Percentiles rank a stretch among this genome's conserved stretches.
phyloP scores from a whole-genome alignment of 1,140 invertebrate species.

The Drosophila sturtevanti region DNA sequence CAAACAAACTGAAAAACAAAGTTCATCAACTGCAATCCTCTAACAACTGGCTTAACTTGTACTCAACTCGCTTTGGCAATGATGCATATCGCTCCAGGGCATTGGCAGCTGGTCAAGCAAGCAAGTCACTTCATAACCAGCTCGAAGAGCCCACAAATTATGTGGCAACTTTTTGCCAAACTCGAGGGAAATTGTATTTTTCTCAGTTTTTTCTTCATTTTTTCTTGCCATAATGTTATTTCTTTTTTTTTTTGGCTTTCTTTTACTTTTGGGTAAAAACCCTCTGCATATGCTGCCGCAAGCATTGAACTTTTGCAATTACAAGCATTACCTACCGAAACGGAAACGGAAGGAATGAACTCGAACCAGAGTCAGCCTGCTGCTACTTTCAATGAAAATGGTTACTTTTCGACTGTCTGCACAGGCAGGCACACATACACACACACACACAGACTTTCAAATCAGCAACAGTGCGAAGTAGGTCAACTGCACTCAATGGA shows the following conservation, averaged over 20 bases:
- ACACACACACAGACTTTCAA: slow-evolving; percentile 22
- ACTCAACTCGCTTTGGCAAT: slow-evolving; percentile 35
- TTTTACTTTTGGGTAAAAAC: background rate
- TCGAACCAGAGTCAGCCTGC: slow-evolving; percentile 17
- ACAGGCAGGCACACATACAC: slow-evolving; percentile 12
- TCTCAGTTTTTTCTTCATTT: background rate
- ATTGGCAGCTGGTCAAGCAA: slow-evolving; percentile 41
- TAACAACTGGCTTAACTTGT: slow-evolving; percentile 24
- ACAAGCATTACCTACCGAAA: slow-evolving; percentile 63
- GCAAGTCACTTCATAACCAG: slow-evolving; percentile 36
- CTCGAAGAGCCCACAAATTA: slow-evolving; percentile 30
- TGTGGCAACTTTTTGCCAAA: slow-evolving; percentile 44
- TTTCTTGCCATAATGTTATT: slow-evolving; percentile 11
- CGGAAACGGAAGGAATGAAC: slow-evolving; percentile 55
- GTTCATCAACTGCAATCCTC: slow-evolving; percentile 32
- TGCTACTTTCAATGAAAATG: slow-evolving; percentile 46
- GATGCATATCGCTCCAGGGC: slow-evolving; percentile 37
- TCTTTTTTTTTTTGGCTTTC: background rate
- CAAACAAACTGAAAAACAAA: slow-evolving; percentile 1
- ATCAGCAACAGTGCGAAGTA: slow-evolving; percentile 58
- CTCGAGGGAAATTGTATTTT: background rate
- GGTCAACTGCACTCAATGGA: slow-evolving; percentile 66
- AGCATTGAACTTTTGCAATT: slow-evolving; percentile 73
- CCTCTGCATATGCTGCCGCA: slow-evolving; percentile 43
- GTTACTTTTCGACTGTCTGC: slow-evolving; percentile 41